These are phyloP conservation scores for Tautogolabrus adspersus DNA, from an alignment of 2,113 vertebrate species.

Conservation along the genomic window DNA sequence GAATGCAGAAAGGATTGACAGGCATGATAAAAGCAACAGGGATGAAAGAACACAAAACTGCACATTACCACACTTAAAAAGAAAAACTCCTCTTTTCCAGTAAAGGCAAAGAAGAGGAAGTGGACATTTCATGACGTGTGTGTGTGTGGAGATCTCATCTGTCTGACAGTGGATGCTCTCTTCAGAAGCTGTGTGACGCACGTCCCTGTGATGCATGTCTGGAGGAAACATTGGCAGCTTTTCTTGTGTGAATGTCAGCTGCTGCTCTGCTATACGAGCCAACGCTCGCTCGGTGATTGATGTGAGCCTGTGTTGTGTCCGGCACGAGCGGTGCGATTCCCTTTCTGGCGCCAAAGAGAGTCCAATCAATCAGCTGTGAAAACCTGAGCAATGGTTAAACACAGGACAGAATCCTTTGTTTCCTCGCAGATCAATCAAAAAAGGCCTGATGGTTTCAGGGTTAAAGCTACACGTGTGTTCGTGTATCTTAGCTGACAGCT, in stretches of 20 bases:
- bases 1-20: not conserved
- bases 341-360: slow-evolving; percentile 57
- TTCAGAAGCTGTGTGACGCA: slow-evolving; percentile 38
- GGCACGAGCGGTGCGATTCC: slow-evolving; percentile 50
- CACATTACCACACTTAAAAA: not conserved
- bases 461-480: slow-evolving; percentile 28
- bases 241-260: slow-evolving; percentile 68
- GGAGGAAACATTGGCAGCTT: slow-evolving; percentile 50
- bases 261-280: slow-evolving; percentile 59
- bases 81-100: not conserved
- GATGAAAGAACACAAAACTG: not conserved
- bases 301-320: slow-evolving; percentile 57
- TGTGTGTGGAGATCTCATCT: slow-evolving; percentile 31
- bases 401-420: slow-evolving; percentile 63
- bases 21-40: not conserved
- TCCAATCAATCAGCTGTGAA: slow-evolving; percentile 71
- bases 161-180: slow-evolving; percentile 33
- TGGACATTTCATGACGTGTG: not conserved
- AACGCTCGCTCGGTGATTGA: slow-evolving; percentile 68
- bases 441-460: slow-evolving; percentile 36
- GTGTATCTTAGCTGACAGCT: slow-evolving; percentile 44
- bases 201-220: slow-evolving; percentile 37
- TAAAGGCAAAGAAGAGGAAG: not conserved
- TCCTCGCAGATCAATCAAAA: slow-evolving; percentile 70
- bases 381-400: slow-evolving; percentile 71